Evolutionary conservation across 2,113 vertebrate species (phyloP).

Genomic region (Rhadina sibilatrix): DNA sequence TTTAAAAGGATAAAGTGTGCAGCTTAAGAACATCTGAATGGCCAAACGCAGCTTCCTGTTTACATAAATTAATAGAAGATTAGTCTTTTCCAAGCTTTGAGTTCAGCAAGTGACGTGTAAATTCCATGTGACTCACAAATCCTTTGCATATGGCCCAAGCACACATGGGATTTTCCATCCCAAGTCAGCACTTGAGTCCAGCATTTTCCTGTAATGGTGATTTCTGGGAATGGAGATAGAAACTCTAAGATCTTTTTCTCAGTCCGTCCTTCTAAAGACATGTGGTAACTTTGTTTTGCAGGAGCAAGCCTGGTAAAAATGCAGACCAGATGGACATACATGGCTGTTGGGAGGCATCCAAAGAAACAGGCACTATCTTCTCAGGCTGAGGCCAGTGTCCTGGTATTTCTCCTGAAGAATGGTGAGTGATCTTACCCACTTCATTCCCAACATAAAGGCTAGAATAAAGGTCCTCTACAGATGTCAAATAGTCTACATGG

Average conservation of each 20-base stretch:
- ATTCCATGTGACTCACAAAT: slow-evolving; percentile 50
- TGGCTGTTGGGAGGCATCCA: not conserved
- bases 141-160: not conserved
- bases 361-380: not conserved
- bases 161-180: not conserved
- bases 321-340: not conserved
- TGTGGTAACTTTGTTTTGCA: not conserved
- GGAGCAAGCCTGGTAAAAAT: not conserved
- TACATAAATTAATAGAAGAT: slow-evolving; percentile 46
- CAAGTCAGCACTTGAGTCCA: not conserved
- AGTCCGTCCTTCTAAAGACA: not conserved
- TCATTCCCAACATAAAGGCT: fast-evolving
- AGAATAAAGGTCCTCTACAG: not conserved
- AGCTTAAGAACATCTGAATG: slow-evolving; percentile 3
- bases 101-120: slow-evolving; percentile 7
- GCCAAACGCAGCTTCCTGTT: slow-evolving; percentile 22
- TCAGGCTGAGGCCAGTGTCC: not conserved
- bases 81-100: slow-evolving; percentile 20
- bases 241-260: not conserved
- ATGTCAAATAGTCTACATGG: not conserved
- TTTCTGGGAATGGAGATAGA: not conserved
- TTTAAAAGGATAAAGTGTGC: not conserved
- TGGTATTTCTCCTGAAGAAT: not conserved
- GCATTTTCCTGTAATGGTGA: not conserved
- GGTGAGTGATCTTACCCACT: not conserved